A percentile compares a stretch with the other conserved stretches of the same genome.
phyloP scores from a whole-genome alignment of 2,113 vertebrate genomes.

The Recurvirostra avosetta region DNA sequence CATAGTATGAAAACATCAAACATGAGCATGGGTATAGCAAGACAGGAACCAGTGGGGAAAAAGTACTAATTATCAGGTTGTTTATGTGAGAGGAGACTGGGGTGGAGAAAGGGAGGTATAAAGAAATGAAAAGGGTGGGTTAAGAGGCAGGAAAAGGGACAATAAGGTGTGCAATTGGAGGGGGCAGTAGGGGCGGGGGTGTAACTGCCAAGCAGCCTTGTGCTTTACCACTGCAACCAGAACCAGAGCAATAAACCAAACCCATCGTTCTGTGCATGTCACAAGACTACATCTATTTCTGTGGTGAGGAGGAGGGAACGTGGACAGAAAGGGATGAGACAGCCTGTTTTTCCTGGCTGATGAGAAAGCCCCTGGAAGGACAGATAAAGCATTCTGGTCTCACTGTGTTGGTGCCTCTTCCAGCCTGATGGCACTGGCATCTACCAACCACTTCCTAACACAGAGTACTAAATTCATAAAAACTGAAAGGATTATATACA shows the following conservation, averaged over 20 bases:
- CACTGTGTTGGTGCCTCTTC: fast-evolving
- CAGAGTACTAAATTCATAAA: background rate
- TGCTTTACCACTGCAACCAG: background rate
- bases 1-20: background rate
- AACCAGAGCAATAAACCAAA: background rate
- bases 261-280: fast-evolving
- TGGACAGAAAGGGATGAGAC: background rate
- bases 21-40: background rate
- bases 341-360: fast-evolving
- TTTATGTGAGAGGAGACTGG: background rate
- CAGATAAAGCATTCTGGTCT: background rate
- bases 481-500: background rate
- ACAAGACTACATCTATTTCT: background rate
- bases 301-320: background rate
- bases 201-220: background rate
- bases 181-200: too few relatives aligned
- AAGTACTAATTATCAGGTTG: background rate
- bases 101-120: background rate
- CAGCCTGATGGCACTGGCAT: background rate
- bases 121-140: background rate
- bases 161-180: background rate
- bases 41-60: background rate
- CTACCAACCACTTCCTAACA: background rate
- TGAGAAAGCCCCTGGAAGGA: background rate
- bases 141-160: background rate